Evolutionary conservation across 2,888 invertebrate genomes (phyloP).

Genomic region (Sinhomidia bicolor): DNA sequence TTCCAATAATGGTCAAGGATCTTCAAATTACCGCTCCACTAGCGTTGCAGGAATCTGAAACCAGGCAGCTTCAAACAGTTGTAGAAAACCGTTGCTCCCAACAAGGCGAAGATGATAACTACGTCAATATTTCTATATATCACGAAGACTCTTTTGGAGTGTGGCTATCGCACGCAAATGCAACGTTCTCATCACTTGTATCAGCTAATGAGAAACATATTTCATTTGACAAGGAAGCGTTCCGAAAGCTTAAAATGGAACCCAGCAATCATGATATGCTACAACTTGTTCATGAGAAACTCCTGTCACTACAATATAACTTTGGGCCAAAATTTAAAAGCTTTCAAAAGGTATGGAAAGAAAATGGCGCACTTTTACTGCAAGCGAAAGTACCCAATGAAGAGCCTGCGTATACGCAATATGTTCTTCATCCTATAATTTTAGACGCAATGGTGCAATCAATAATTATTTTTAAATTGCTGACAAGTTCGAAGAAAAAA

Average conservation of each 20-base stretch:
- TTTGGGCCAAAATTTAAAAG: slow-evolving; percentile 47
- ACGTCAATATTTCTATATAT: slow-evolving; percentile 9
- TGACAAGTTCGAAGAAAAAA: neutral
- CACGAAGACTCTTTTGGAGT: neutral
- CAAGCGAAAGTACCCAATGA: neutral
- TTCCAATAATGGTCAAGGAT: slow-evolving; percentile 60
- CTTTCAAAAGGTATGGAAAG: slow-evolving; percentile 24
- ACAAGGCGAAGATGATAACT: slow-evolving; percentile 3
- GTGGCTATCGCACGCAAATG: slow-evolving; percentile 56
- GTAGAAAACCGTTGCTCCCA: slow-evolving; percentile 12
- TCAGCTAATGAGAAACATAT: neutral
- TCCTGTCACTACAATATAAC: neutral
- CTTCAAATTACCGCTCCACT: slow-evolving; percentile 66
- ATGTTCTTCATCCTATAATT: slow-evolving; percentile 65
- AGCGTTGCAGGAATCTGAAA: slow-evolving; percentile 27
- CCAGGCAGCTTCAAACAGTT: neutral
- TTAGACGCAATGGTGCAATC: slow-evolving; percentile 55
- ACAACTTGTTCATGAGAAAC: too few relatives aligned
- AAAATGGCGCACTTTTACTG: neutral
- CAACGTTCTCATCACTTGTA: slow-evolving; percentile 44
- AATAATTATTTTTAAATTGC: neutral
- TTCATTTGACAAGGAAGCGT: neutral
- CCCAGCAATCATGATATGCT: neutral
- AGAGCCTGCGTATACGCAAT: neutral
- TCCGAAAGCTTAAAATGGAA: neutral